Base-by-base conservation (phyloP, 1,140 invertebrate genomes). In the Aleiodes sp. region DNA sequence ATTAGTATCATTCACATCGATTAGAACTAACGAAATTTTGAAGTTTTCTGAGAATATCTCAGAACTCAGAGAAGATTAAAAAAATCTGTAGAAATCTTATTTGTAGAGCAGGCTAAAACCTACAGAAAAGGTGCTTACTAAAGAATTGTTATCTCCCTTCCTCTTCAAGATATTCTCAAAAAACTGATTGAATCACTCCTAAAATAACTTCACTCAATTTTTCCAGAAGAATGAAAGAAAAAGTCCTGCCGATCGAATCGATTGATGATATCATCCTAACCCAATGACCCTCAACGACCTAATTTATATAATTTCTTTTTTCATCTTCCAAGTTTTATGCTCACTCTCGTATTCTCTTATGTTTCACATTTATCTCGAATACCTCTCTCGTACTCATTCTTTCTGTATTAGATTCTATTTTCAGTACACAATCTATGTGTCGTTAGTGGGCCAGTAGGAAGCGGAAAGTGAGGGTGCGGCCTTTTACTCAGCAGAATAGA, bases 361-460 rank as follows among this genome's bases (percentile, higher is more conserved):
- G n/a, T 16, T 43, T 16, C 19, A 14, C 14, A 43, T 43, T 43
- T 43, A 43, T 43, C 19, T 43, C 39, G n/a, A 16, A 16, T 16
- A 43, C 19, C 39, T 43, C 39, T 43, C n/a, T n/a, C 39, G n/a
- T n/a, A n/a, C n/a, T n/a, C 31, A 35, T 35, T 35, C 31, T 35
- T 35, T 35, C 10, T 4, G 4, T 10, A 35, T 52, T 16, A 3
- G 16, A 24, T 7, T 24, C 26, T 21, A 24, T 24, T 52, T 52
- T 52, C 46, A 52, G 46, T 24, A 2, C 21, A 24, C 4, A 2
- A n/a, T n/a, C 21, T 16, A 52, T 12, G 60, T 33, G 16, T 56
- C 64, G 71, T 75, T 73, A 75, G 65, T 75, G 63, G 71, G 69
- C 37, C 73, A 75, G 62, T 71, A 62, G 71, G 66, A 70, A 73